Conservation (phyloP, 2,797 vertebrate genomes). For the Peromyscus nudipes region DNA sequence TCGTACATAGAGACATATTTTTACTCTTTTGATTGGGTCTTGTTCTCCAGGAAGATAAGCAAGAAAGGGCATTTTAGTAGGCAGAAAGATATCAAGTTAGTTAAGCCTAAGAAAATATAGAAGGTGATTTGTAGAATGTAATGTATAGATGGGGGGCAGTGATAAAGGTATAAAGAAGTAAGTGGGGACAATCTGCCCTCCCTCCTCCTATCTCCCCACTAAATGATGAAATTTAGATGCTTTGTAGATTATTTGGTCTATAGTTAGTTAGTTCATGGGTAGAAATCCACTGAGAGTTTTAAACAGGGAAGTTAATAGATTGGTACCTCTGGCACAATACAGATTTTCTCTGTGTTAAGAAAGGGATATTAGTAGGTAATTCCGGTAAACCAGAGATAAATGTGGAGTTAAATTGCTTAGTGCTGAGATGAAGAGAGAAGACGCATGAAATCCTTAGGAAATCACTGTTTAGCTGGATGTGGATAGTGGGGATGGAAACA, state of each 20-base stretch:
- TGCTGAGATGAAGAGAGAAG: neutral
- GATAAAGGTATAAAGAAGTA: constrained; percentile 12
- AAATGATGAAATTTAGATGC: constrained; percentile 4
- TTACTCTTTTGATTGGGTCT: constrained; percentile 28
- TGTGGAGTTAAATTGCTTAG: neutral
- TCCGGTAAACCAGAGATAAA: constrained; percentile 20
- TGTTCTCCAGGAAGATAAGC: constrained; percentile 9
- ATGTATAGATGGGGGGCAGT: neutral
- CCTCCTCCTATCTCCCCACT: too few species aligned
- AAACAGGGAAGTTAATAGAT: constrained; percentile 59
- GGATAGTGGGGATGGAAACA: neutral
- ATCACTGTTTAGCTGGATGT: constrained; percentile 22
- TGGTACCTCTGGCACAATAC: neutral
- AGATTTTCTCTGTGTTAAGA: neutral
- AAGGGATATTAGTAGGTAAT: constrained; percentile 20
- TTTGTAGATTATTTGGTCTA: constrained; percentile 34
- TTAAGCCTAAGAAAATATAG: neutral
- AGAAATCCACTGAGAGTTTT: constrained; percentile 34
- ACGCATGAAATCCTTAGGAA: constrained; percentile 35
- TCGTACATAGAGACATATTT: neutral
- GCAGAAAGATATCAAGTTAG: constrained; percentile 1
- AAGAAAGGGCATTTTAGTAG: constrained; percentile 40
- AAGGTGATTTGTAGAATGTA: constrained; percentile 14
- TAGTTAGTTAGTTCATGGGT: neutral
- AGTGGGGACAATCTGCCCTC: neutral